Evolutionary conservation across 35 echinoderm and acorn worm genomes (phyloP), one percentile per base, ranked within the genome.

Genomic region (Heliocidaris tuberculata): DNA sequence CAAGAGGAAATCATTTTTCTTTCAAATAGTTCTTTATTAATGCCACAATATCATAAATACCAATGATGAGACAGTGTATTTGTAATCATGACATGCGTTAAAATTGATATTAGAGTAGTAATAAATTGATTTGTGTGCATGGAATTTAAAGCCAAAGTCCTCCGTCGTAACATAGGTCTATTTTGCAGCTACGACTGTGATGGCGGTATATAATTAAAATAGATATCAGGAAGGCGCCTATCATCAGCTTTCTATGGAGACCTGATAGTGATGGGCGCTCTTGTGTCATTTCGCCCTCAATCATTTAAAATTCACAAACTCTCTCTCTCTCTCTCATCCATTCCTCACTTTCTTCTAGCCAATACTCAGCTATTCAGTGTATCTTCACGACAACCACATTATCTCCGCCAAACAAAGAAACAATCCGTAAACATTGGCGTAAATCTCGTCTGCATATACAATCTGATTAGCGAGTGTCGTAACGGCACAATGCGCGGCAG

Each of bases 391-490:
- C 65, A 78, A 78, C 65, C 65, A 78, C 19, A n/a, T 78, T 78
- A 27, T 5, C 21, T 27, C 21, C 27, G 65, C 65, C 65, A 78
- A 78, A 78, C 65, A 78, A 78, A 78, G 65, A 78, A 78, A 78
- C 65, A 78, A 78, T n/a, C 65, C 65, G 65, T 24, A 78, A 78
- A 78, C 65, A 78, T 78, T 6, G 65, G 21, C 27, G 21, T 7
- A 78, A 78, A 78, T n/a, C 65, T 78, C 21, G 21, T 78, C 65
- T 78, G 65, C 65, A 78, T 78, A 78, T 89, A 47, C 87, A 47
- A 89, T 89, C 87, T 89, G 87, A 89, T 89, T 47, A 89, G 87
- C 87, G 47, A 19, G 31, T 32, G 87, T 89, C 31, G 24, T 48
- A 16, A 42, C 19, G 17, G 47, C 30, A 89, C 9, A 48, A 32